Evolutionary conservation across 2,113 vertebrate genomes (phyloP), one percentile per base, ranked within the genome.

Genomic region (Melanerpes aurifrons): DNA sequence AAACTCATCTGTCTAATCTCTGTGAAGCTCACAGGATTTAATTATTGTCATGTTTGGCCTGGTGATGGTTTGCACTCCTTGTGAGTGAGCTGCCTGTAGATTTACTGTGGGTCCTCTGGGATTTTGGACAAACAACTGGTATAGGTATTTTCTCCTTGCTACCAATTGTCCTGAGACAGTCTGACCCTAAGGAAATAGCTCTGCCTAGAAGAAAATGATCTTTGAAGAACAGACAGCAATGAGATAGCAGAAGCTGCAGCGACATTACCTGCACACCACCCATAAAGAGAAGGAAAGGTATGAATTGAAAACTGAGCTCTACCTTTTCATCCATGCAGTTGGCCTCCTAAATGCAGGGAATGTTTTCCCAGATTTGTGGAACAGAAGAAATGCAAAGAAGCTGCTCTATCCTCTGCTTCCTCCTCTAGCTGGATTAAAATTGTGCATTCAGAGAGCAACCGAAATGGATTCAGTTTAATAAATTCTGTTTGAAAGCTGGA

Each of bases 401-500:
- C 40, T 54, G 45, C 40, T 15, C 61, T 43, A 31, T 22, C 89
- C 82, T 77, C 85, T 74, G 72, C 93, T 81, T 83, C 66, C 54
- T 84, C 48, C 76, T n/a, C 48, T 62, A 56, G 76, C 21, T 75
- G 69, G 58, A 61, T 82, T 74, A 61, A 89, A 96, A 90, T 25
- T 56, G 32, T 66, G 79, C 58, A n/a, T 92, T 83, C 79, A 31
- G 85, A 83, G 64, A 81, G 66, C 15, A 59, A 74, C 18, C 0
- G 0, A 75, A 86, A 83, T 90, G 85, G 76, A 86, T 91, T 90
- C 82, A 12, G 0, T 40, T 78, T 95, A 71, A 95, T 83, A 73
- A 83, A 95, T 96, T 94, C 92, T 84, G 59, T 93, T 95, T 92
- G 96, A 96, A 93, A 92, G 67, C 81, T 87, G 92, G 77, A 78